Base-by-base conservation (phyloP, 2,888 invertebrate genomes). In the Latrodectus hesperus region DNA sequence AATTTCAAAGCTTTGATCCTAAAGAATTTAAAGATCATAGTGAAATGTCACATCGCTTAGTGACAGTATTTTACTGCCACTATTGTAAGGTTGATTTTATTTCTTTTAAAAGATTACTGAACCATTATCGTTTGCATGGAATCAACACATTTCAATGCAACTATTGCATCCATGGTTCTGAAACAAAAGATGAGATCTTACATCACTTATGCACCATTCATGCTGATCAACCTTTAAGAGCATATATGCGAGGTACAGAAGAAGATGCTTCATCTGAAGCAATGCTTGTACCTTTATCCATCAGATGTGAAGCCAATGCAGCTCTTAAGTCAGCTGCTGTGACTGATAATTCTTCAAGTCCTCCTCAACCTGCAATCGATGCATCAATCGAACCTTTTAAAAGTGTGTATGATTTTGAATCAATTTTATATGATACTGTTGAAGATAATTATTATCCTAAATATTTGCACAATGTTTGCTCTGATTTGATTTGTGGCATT, bases 81-180 rank as follows among this genome's bases (percentile, higher is more conserved):
- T 89, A 89, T 38, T 89, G 89, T 22, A 77, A 85, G 51, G 82
- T 79, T 16, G 85, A 82, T 52, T 85, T 82, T 64, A 67, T 89
- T 11, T 78, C 82, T 22, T 65, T 89, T 14, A 79, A 85, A 52
- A 82, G 73, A 49, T 49, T 89, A 12, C 55, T 89, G 0, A 85
- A 78, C 8, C 89, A 89, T 51, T 82, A 85, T 49, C 73, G 81
- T 10, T 53, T 85, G 0, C 89, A 89, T 71, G 89, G 89, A 14
- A 72, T 89, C 12, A 89, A 89, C 22, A 76, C 53, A 9, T 78
- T 74, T 71, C 89, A 89, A 14, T 89, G 89, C 51, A 82, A 53
- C 3, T 85, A 85, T 55, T 89, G 89, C 38, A 60, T 85, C 22
- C 78, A 85, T 82, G 89, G 89, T 10, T 60, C 89, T 14, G 85